Evolutionary conservation across 2,797 vertebrate species (phyloP), one percentile per base, ranked within the genome.

Genomic region (Paratrypauchen microcephalus): DNA sequence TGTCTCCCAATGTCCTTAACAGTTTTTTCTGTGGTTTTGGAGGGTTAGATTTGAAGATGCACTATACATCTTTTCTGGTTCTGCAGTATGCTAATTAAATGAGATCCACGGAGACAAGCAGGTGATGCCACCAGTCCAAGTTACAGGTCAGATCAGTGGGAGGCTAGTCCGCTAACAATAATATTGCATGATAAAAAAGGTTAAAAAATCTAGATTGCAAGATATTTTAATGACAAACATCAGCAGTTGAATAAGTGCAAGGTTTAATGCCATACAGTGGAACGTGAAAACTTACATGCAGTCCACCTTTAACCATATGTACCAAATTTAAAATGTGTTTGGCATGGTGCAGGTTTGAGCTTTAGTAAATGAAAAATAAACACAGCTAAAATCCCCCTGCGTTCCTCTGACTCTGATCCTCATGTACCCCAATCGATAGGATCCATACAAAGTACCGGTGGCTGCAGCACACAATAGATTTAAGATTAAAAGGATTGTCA

Each of bases 401-500:
- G 54, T 58, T 26, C 61, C 45, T 36, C 24, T 21, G 26, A 36
- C 50, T 70, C 4, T 62, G 59, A 77, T 52, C 57, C 3, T 0
- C 52, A 5, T 55, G 23, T 66, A 65, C 65, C 67, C 6, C 19
- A 70, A 65, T 68, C 6, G 12, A 66, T 74, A 3, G 18, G 54
- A 61, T 60, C 54, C 45, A 63, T 64, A 59, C 24, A 62, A 72
- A 72, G 71, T 39, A 56, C 58, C 41, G 7, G 55, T 24, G 66
- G 23, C 70, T 65, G 70, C 47, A 26, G 36, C 2, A 0, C 62
- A 24, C 66, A 63, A 78, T 68, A 74, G 36, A 73, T 74, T 69
- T 70, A n/a, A n/a, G 13, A 23, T 24, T 24, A 2, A 8, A n/a
- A 73, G 65, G 60, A 48, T 66, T 70, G 74, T 72, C n/a, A 41